These are phyloP conservation scores for Lateolabrax maculatus DNA, from an alignment of 2,797 vertebrate species.

Conservation along the genomic window DNA sequence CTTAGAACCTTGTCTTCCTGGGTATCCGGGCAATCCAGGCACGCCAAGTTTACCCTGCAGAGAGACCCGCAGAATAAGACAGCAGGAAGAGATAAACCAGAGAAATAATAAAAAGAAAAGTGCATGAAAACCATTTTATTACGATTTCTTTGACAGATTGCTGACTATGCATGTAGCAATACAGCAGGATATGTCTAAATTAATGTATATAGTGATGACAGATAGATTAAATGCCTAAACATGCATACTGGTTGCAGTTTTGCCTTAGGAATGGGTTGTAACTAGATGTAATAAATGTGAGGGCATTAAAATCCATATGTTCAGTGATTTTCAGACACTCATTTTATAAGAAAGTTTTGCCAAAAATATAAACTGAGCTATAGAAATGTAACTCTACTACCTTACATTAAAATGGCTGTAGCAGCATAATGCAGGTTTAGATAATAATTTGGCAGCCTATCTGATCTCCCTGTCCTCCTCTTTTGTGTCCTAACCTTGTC, in stretches of 20 bases:
- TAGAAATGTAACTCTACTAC: background rate
- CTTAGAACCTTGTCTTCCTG: constrained; percentile 93
- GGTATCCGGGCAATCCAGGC: constrained; percentile 94
- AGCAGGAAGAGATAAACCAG: constrained; percentile 12
- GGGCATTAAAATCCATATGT: constrained; percentile 35
- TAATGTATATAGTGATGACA: constrained; percentile 26
- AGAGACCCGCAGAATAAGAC: constrained; percentile 15
- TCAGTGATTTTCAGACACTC: constrained; percentile 10
- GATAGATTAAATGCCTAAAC: constrained; percentile 53
- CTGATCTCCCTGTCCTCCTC: background rate
- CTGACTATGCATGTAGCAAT: constrained; percentile 40
- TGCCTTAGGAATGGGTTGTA: constrained; percentile 10
- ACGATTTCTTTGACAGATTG: constrained; percentile 31
- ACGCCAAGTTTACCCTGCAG: constrained; percentile 93
- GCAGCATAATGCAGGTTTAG: constrained; percentile 1
- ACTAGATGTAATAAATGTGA: constrained; percentile 47
- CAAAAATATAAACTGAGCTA: background rate
- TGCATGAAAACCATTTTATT: constrained; percentile 19
- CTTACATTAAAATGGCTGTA: background rate
- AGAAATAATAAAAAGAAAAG: constrained; percentile 29
- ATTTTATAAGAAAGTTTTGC: constrained; percentile 11
- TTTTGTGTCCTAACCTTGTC: constrained; percentile 7
- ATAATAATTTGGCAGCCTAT: constrained; percentile 5
- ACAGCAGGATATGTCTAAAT: constrained; percentile 35
- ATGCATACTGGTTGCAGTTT: constrained; percentile 1